Conservation (phyloP, 2,888 invertebrate species). For the Pasiphila rectangulata region DNA sequence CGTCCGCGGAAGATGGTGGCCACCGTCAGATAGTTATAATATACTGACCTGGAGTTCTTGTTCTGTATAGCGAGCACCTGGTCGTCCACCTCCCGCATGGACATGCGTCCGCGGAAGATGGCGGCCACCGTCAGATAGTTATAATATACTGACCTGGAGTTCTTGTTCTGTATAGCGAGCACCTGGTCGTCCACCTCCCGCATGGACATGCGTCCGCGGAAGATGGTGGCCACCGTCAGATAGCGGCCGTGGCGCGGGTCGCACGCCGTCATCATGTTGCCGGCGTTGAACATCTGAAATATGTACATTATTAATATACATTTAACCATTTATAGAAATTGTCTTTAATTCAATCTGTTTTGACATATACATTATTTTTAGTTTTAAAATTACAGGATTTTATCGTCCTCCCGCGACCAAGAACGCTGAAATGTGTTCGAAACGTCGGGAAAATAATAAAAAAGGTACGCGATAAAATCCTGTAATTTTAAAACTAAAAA, state of each 20-base stretch:
- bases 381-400: too few species aligned
- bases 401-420: too few species aligned
- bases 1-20: too few species aligned
- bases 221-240: slow-evolving; percentile 90
- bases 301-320: too few species aligned
- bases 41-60: slow-evolving; percentile 84
- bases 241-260: slow-evolving; percentile 92
- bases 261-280: slow-evolving; percentile 93
- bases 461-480: too few species aligned
- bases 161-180: slow-evolving; percentile 89
- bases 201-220: slow-evolving; percentile 90
- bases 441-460: too few species aligned
- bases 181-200: slow-evolving; percentile 91
- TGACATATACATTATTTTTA: too few species aligned
- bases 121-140: slow-evolving; percentile 91
- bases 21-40: too few species aligned
- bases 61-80: slow-evolving; percentile 89
- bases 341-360: too few species aligned
- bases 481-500: too few species aligned
- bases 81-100: slow-evolving; percentile 92
- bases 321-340: too few species aligned
- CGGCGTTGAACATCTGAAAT: slow-evolving; percentile 87
- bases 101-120: slow-evolving; percentile 89
- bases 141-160: slow-evolving; percentile 80
- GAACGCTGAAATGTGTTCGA: too few species aligned